Evolutionary conservation across 2,113 vertebrate genomes (phyloP), one percentile per base, ranked within the genome.

Genomic region (Nothobranchius kuhntae): DNA sequence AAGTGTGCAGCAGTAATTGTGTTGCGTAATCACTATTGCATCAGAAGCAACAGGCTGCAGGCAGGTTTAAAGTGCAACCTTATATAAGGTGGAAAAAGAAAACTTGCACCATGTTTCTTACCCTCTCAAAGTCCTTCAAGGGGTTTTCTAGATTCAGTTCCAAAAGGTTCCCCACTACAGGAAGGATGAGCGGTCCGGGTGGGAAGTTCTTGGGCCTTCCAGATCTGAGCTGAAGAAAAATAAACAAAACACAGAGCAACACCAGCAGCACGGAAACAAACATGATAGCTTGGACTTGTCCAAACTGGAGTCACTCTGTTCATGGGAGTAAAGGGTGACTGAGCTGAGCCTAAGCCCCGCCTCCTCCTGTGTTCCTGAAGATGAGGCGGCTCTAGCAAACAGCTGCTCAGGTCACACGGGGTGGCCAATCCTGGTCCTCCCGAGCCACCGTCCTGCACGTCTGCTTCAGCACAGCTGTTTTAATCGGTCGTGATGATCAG

Each of bases 121-220:
- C 91, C 87, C 73, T 90, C 66, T 91, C 76, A 51, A 93, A 82
- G 61, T 91, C 92, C 7, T 85, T 60, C 17, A 92, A 52, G 14
- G 90, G 92, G 71, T 91, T 91, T 0, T 63, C 61, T 2, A 90
- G 42, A 52, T 58, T 88, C 13, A 93, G 42, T 4, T 91, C 62
- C 12, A 92, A 68, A 35, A 92, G 64, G 64, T 89, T 93, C 12
- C 92, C 92, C 38, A 93, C 58, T 24, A 93, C 1, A 0, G 92
- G 92, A 12, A 92, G 35, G 0, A 61, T 8, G 0, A 36, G 9
- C 1, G 92, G 92, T 48, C 92, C 92, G 0, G 92, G 90, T 12
- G 92, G 92, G 38, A 93, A 92, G 82, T 92, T 93, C 72, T 88
- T 82, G 59, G 85, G 86, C 52, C 85, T 88, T 77, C 78, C 85